phyloP scores from a whole-genome alignment of 2,113 vertebrate species.

The Odontesthes bonariensis region DNA sequence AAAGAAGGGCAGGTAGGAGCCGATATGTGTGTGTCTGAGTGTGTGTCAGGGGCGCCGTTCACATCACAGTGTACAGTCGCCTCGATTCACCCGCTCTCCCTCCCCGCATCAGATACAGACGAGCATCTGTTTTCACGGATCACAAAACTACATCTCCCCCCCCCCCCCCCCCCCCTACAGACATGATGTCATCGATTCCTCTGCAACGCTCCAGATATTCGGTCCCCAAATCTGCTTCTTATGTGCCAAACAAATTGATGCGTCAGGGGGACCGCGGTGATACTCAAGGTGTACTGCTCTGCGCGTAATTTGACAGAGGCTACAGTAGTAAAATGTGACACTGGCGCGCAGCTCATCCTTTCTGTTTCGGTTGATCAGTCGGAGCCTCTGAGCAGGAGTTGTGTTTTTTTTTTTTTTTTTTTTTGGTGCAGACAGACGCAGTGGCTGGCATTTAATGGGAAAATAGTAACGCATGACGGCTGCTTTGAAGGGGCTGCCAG shows the following conservation, averaged over 20 bases:
- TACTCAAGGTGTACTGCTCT: slow-evolving; percentile 28
- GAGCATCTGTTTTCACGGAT: slow-evolving; percentile 76
- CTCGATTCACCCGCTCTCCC: slow-evolving; percentile 55
- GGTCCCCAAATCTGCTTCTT: slow-evolving; percentile 18
- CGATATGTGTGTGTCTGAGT: slow-evolving; percentile 20
- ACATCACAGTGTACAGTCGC: slow-evolving; percentile 58
- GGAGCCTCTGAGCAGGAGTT: slow-evolving; percentile 48
- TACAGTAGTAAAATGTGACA: slow-evolving; percentile 55
- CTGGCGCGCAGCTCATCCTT: slow-evolving; percentile 27
- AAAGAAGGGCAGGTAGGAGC: slow-evolving; percentile 60
- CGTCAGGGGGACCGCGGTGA: slow-evolving; percentile 6
- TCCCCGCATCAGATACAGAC: slow-evolving; percentile 64
- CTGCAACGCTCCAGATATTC: slow-evolving; percentile 60
- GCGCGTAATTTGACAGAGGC: slow-evolving; percentile 55
- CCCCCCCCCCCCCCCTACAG: slow-evolving; percentile 66
- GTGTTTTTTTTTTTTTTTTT: slow-evolving; percentile 1
- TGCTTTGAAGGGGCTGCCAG: slow-evolving; percentile 50
- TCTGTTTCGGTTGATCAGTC: slow-evolving; percentile 28
- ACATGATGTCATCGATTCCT: slow-evolving; percentile 83
- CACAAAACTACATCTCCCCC: slow-evolving; percentile 56
- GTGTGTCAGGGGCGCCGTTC: slow-evolving; percentile 37
- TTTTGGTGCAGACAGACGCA: slow-evolving; percentile 81
- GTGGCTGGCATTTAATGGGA: slow-evolving; percentile 72
- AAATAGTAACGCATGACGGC: slow-evolving; percentile 60
- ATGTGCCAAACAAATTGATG: slow-evolving; percentile 13